Base-by-base conservation (phyloP, 1,140 invertebrate genomes). In the Zaprionus tsacasi region DNA sequence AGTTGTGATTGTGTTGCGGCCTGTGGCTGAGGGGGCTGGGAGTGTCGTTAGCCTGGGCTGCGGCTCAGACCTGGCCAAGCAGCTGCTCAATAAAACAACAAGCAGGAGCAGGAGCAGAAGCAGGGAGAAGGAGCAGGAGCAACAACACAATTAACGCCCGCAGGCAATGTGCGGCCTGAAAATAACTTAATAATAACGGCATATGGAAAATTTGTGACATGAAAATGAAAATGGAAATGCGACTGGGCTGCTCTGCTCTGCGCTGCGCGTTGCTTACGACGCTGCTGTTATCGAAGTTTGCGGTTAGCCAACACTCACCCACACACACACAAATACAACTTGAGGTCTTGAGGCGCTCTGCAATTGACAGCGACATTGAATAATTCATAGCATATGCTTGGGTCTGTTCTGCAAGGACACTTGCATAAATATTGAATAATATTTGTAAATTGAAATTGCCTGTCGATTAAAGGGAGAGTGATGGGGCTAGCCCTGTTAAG, bases 151-250 rank as follows among this genome's bases (percentile, higher is more conserved):
- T 88, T 89, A 88, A 88, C 74, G 78, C 71, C 70, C 79, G 65
- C 79, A 60, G 71, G 58, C 61, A 64, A 40, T 63, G 50, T 63
- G 55, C 55, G 76, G 79, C 82, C 64, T 76, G 79, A 69, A 80
- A 82, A 87, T 87, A 87, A 87, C 79, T 87, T 79, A 87, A 88
- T 88, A 87, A 88, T 78, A 81, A 54, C 57, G 65, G 85, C 83
- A 88, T 88, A 88, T 88, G 83, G 83, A 81, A 80, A 83, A 72
- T 88, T 83, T 89, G 52, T 77, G 52, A 68, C 71, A 79, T 58
- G 57, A 78, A 78, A 78, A 70, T 71, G 79, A n/a, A 63, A 67
- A 61, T 72, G 61, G 25, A 35, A 30, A 30, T 30, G 57, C 36
- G 6, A 10, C 45, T 21, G 45, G 15, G 30, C n/a, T 59, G 36